Evolutionary conservation across 2,888 invertebrate species (phyloP), one percentile per base, ranked within the genome.

Genomic region (Agriopis marginaria): DNA sequence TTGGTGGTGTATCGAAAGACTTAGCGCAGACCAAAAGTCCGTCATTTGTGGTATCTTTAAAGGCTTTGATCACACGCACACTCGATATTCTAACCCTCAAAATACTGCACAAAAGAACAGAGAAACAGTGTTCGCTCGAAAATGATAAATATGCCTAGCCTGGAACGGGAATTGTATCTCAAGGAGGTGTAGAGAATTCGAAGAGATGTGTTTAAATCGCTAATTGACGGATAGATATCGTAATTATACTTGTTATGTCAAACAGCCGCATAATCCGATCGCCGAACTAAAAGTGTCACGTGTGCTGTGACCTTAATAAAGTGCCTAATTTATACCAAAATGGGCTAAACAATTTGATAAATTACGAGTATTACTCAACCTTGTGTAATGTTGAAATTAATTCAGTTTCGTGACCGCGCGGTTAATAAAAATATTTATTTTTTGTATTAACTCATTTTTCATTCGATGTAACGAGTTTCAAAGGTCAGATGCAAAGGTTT

Each of bases 361-460:
- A 70, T 66, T 10, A 66, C 63, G 32, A 54, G 39, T 50, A 70
- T 70, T 66, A 70, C 59, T 70, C 66, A 59, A 62, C 40, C 59
- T 17, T 17, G 49, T 66, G 70, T 70, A 66, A 63, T 66, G 65
- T 66, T 40, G 63, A 50, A 63, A 70, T 70, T 70, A 70, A 70
- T 70, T 66, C 70, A 63, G 70, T 63, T 66, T 70, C 66, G 70
- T 70, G 66, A 70, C 70, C 54, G 68, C 63, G 53, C 47, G 58
- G 66, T 70, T 65, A 53, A 70, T 66, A 70, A 70, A 70, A 66
- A 70, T 70, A 66, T 70, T 70, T 62, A 70, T 70, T 70, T 66
- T 66, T 61, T 58, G 58, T 63, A 66, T 66, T 61, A 63, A 66
- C 66, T 56, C 66, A 70, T 70, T 70, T 66, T 70, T 70, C 70